Conservation (phyloP, 2,888 invertebrate genomes). For the Sphaeridia pumilis region DNA sequence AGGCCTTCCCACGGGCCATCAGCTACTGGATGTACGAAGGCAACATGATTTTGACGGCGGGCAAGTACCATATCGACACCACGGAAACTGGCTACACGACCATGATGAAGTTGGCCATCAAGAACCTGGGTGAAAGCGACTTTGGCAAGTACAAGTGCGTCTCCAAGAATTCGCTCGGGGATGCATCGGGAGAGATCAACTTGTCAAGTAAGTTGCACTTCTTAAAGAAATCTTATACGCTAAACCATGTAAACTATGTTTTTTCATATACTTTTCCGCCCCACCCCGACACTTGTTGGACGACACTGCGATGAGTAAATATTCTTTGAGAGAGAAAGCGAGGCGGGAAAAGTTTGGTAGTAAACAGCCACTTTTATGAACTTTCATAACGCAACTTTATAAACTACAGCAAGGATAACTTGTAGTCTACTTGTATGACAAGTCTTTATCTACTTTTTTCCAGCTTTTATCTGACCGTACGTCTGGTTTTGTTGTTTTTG, state of each 20-base stretch:
- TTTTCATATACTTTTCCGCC: background rate
- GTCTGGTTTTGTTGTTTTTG: background rate
- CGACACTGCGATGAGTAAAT: too few relatives aligned
- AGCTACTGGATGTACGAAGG: slow-evolving; percentile 86
- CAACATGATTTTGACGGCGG: slow-evolving; percentile 77
- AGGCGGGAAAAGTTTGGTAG: background rate
- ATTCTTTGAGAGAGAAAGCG: background rate
- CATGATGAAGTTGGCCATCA: slow-evolving; percentile 78
- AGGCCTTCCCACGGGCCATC: slow-evolving; percentile 81
- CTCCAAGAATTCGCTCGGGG: slow-evolving; percentile 84
- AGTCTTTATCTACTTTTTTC: slow-evolving; percentile 16
- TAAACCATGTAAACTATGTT: background rate
- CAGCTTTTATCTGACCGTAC: background rate
- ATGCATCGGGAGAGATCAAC: slow-evolving; percentile 84
- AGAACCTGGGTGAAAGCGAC: slow-evolving; percentile 68
- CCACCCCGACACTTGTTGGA: too few relatives aligned
- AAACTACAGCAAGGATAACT: background rate
- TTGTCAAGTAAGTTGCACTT: slow-evolving; percentile 58
- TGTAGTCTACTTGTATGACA: background rate
- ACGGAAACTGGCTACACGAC: slow-evolving; percentile 78
- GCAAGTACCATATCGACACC: slow-evolving; percentile 71
- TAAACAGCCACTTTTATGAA: background rate
- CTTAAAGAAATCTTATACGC: background rate
- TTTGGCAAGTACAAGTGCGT: slow-evolving; percentile 85
- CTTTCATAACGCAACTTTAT: background rate